Conservation (phyloP, 1,140 invertebrate species). For the Phymastichus coffea region DNA sequence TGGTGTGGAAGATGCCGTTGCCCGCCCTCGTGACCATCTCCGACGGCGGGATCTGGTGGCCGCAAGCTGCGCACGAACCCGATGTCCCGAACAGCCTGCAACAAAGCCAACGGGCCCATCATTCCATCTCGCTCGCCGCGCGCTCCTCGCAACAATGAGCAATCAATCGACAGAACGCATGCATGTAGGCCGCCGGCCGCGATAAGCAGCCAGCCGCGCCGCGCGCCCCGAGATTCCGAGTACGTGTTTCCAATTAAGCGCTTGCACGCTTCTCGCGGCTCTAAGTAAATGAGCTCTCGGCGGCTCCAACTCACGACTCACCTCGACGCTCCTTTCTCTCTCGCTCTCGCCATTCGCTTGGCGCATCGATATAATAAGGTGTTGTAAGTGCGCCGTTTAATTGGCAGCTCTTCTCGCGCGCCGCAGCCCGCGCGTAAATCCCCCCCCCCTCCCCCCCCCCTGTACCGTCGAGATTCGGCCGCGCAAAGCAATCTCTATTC, state of each 20-base stretch:
- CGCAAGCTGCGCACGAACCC: constrained; percentile 84
- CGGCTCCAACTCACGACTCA: no score
- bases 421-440: constrained; percentile 35
- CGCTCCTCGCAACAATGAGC: no score
- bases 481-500: no score
- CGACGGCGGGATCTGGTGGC: constrained; percentile 84
- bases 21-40: constrained; percentile 88
- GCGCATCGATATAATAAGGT: constrained; percentile 38
- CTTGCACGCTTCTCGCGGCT: constrained; percentile 23
- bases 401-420: constrained; percentile 36
- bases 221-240: constrained; percentile 27
- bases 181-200: not conserved
- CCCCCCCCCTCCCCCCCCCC: not conserved
- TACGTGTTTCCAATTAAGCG: constrained; percentile 53
- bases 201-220: no score
- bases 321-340: constrained; percentile 1
- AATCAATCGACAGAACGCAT: no score
- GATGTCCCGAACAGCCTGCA: constrained; percentile 85
- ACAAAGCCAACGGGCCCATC: constrained; percentile 32
- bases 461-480: no score
- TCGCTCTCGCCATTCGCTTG: not conserved
- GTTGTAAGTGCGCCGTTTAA: constrained; percentile 39
- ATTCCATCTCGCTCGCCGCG: no score
- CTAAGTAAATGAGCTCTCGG: constrained; percentile 39
- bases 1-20: constrained; percentile 81